phyloP scores from a whole-genome alignment of 2,888 invertebrate species.

The Byasa hedistus region DNA sequence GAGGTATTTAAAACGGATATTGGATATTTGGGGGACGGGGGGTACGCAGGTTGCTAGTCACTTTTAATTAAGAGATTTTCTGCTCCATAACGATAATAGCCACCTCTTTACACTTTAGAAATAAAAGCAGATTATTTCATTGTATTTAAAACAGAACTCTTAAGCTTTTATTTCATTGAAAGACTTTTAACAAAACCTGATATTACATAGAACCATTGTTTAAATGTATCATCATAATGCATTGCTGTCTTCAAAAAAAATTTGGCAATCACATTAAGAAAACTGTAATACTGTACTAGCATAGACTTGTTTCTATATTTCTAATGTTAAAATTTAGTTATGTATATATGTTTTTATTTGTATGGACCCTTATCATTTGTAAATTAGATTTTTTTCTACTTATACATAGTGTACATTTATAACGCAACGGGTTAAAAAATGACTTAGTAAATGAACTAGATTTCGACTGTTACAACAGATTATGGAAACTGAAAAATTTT shows the following conservation, averaged over 20 bases:
- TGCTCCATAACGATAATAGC: conserved; percentile 18
- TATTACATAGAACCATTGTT: too few species aligned
- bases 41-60: conserved; percentile 5
- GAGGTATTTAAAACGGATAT: conserved; percentile 24
- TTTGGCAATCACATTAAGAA: too few species aligned
- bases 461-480: too few species aligned
- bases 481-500: too few species aligned
- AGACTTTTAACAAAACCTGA: background rate
- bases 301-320: background rate
- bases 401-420: background rate
- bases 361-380: too few species aligned
- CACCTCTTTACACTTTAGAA: conserved; percentile 15
- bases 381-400: background rate
- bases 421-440: background rate
- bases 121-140: conserved; percentile 14
- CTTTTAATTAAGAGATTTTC: conserved; percentile 28
- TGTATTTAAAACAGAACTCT: background rate
- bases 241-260: too few species aligned
- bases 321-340: background rate
- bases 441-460: too few species aligned
- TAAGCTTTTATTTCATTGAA: background rate
- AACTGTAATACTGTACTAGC: too few species aligned
- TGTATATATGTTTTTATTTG: background rate
- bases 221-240: too few species aligned
- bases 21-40: conserved; percentile 20